Base-by-base conservation (phyloP, 2,113 vertebrate species). In the Suncus etruscus region DNA sequence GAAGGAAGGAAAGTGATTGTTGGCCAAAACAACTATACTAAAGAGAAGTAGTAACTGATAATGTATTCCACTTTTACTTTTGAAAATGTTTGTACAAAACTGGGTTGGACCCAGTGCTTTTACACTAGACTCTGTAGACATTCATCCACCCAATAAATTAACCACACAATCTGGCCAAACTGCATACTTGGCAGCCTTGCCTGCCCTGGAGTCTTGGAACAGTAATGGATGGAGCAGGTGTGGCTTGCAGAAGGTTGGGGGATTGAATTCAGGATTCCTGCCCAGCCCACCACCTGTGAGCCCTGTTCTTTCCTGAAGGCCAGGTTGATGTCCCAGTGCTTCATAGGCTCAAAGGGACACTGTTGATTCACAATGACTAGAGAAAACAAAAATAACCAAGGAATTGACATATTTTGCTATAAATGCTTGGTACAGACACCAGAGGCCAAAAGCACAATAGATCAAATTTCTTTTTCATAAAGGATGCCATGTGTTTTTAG, bases 121-220 rank as follows among this genome's bases (percentile, higher is more conserved):
- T 80, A 75, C 63, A 63, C 76, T 94, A 81, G 86, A 72, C 70
- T 84, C 86, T 93, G 95, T 68, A 93, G 90, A 81, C 90, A 86
- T 92, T 91, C 84, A 86, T 96, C 81, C 63, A 68, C 88, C 74
- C 93, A 94, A 90, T 95, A 92, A 96, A 96, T 91, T 93, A 93
- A 87, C 90, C 90, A 84, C 88, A 92, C 51, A 6, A 51, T 39
- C 93, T 95, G 91, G 87, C 94, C 86, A 6, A 70, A 77, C 45
- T 86, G 29, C 80, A 11, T 81, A n/a, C 24, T 93, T 88, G 79
- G 86, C 93, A 87, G 50, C 39, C 74, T 58, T 91, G 72, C 32
- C 72, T 88, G 32, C 86, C 93, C 85, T 6, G 63, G 25, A 90
- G 83, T 83, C 77, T 90, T 88, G 80, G 73, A 93, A 68, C 72